Evolutionary conservation across 2,888 invertebrate genomes (phyloP).

Genomic region (Drosophila quinaria): DNA sequence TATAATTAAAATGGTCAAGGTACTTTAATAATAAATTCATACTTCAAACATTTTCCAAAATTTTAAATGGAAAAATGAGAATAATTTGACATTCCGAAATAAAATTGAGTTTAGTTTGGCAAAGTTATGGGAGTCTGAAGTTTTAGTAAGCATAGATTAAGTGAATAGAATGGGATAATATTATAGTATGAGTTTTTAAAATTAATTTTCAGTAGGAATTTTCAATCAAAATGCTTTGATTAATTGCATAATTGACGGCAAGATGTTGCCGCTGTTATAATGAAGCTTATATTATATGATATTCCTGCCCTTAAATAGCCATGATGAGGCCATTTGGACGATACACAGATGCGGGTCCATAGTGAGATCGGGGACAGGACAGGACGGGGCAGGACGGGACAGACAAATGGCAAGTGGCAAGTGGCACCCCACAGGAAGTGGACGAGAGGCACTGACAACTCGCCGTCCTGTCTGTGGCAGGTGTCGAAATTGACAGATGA

Average conservation of each 20-base stretch:
- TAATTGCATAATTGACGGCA: slow-evolving; percentile 29
- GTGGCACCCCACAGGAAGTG: slow-evolving; percentile 61
- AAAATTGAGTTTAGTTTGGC: too few species aligned
- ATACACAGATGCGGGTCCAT: not conserved
- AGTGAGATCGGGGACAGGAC: not conserved
- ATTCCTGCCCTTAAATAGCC: slow-evolving; percentile 23
- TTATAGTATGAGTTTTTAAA: not conserved
- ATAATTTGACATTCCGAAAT: too few species aligned
- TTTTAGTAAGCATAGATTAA: too few species aligned
- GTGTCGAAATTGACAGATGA: slow-evolving; percentile 81
- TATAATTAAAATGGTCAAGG: not conserved
- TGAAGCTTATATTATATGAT: slow-evolving; percentile 17
- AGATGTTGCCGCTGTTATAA: slow-evolving; percentile 27
- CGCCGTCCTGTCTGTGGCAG: slow-evolving; percentile 66
- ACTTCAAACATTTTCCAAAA: not conserved
- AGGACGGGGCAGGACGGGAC: too few species aligned
- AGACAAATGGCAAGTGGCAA: not conserved
- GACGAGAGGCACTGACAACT: slow-evolving; percentile 32
- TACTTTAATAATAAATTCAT: not conserved
- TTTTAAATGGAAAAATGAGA: not conserved
- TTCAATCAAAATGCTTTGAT: slow-evolving; percentile 17
- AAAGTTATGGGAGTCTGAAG: too few species aligned
- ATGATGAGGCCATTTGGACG: slow-evolving; percentile 24
- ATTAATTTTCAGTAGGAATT: not conserved
- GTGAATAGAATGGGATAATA: too few species aligned